A percentile compares a stretch with the other conserved stretches of the same genome.
Evolutionary conservation across 92 coral and sea anemone genomes (phyloP).

Genomic region (Actinernus sp.): DNA sequence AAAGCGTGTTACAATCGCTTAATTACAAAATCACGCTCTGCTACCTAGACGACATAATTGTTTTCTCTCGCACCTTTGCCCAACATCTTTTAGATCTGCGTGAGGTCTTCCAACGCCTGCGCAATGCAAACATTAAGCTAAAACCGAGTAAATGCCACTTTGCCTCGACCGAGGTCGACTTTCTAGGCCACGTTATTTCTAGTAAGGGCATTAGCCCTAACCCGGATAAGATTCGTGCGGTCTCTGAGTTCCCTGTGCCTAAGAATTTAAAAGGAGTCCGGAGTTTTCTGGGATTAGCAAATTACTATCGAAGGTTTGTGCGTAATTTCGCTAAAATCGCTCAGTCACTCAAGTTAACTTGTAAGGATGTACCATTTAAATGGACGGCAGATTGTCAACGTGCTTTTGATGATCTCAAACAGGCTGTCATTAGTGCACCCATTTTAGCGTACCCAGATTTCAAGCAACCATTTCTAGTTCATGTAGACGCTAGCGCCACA

Average conservation of each 20-base stretch:
- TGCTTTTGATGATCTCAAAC: slow-evolving; percentile 5
- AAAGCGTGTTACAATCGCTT: slow-evolving; percentile 27
- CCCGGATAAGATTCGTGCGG: slow-evolving; percentile 12
- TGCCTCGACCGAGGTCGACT: slow-evolving; percentile 12
- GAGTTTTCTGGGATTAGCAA: slow-evolving; percentile 17
- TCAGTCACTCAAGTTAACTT: slow-evolving; percentile 1
- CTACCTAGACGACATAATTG: slow-evolving; percentile 15
- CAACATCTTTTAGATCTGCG: slow-evolving; percentile 1
- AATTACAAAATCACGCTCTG: slow-evolving; percentile 19
- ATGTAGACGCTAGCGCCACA: slow-evolving; percentile 64
- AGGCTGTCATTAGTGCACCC: slow-evolving; percentile 2
- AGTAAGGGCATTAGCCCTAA: slow-evolving; percentile 12
- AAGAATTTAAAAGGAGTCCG: slow-evolving; percentile 1
- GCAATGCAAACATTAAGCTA: slow-evolving; percentile 5
- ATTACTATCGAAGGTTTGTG: slow-evolving; percentile 19
- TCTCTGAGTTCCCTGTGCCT: slow-evolving; percentile 11
- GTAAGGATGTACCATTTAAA: background rate
- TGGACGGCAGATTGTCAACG: slow-evolving; percentile 21
- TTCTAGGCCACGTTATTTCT: slow-evolving; percentile 12
- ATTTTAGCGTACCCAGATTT: slow-evolving; percentile 16
- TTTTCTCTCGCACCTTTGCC: background rate
- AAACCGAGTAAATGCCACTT: slow-evolving; percentile 20
- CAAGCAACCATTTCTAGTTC: slow-evolving; percentile 35
- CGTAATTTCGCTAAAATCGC: slow-evolving; percentile 20
- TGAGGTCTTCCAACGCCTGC: slow-evolving; percentile 12